Evolutionary conservation across 1,140 invertebrate species (phyloP), one percentile per base, ranked within the genome.

Genomic region (Diabrotica virgifera): DNA sequence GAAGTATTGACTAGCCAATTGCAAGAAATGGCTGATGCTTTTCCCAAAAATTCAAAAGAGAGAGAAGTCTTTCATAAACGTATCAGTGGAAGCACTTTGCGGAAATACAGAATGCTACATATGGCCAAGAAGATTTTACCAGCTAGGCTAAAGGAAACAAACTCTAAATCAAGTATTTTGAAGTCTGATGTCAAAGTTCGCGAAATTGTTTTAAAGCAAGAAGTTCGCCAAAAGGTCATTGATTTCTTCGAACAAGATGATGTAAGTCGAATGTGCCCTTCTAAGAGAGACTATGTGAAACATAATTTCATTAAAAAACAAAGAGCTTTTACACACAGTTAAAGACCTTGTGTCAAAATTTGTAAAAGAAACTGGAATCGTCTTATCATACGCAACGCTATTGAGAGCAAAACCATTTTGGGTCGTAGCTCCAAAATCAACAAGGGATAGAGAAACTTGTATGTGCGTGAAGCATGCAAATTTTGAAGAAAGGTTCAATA

Each of bases 381-480:
- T 24, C 24, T 24, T 24, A 24, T 24, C 24, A 24, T 24, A 24
- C 24, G 24, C 24, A 24, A 24, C 24, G 24, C 4, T 24, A 24
- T 24, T 24, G 36, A 63, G 62, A 63, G 52, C 14, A 24, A 63
- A 63, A 50, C 53, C 24, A 37, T 63, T 36, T 57, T 63, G 52
- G 53, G 53, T 63, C 10, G 62, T 63, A 10, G 36, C 52, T 7
- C 62, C 62, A 36, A 63, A 10, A 57, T 36, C n/a, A n/a, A n/a
- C n/a, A 62, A 72, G 64, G 36, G 64, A 69, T 36, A 58, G 65
- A 58, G 63, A 72, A 64, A 66, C 69, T 50, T 72, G 67, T 59
- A 63, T 72, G 14, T 72, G 71, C 62, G 65, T 69, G 36, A 72
- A 67, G 36, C 69, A 71, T 46, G 63, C 37, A 71, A 71, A 71